phyloP scores from a whole-genome alignment of 2,113 vertebrate species.

The Alces alces region DNA sequence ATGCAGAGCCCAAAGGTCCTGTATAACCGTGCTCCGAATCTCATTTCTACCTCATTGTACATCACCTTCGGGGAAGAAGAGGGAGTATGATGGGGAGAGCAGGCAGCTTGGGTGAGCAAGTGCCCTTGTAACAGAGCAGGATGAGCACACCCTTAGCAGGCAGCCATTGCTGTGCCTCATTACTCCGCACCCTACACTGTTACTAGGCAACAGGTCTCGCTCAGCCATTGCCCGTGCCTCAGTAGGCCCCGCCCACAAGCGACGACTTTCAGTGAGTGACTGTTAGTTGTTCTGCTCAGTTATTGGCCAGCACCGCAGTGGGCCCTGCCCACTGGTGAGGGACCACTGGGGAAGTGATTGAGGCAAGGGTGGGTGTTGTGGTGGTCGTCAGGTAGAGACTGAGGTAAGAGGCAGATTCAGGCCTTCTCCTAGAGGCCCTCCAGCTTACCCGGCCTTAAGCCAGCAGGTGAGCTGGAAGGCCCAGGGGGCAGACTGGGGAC shows the following conservation, averaged over 20 bases:
- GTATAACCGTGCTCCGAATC: fast-evolving
- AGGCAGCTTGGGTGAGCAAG: neutral
- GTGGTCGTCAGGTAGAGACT: neutral
- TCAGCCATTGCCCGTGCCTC: neutral
- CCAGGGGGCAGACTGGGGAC: neutral
- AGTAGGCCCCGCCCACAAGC: neutral
- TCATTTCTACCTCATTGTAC: neutral
- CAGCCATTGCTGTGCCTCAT: neutral
- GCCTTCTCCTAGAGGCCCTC: neutral
- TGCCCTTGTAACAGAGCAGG: neutral
- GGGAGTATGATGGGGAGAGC: neutral
- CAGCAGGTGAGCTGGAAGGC: neutral
- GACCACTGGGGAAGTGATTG: neutral
- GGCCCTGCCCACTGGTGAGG: neutral
- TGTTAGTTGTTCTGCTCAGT: neutral
- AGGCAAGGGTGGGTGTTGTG: neutral
- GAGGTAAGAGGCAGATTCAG: neutral
- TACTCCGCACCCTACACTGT: neutral
- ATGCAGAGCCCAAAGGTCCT: neutral
- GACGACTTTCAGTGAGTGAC: neutral
- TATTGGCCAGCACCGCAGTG: neutral
- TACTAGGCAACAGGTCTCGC: neutral
- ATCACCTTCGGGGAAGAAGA: neutral
- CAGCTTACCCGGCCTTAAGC: neutral
- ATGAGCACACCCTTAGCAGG: neutral